These are phyloP conservation scores for Cyclargus thomasi DNA, from an alignment of 1,140 invertebrate species.

Conservation along the genomic window DNA sequence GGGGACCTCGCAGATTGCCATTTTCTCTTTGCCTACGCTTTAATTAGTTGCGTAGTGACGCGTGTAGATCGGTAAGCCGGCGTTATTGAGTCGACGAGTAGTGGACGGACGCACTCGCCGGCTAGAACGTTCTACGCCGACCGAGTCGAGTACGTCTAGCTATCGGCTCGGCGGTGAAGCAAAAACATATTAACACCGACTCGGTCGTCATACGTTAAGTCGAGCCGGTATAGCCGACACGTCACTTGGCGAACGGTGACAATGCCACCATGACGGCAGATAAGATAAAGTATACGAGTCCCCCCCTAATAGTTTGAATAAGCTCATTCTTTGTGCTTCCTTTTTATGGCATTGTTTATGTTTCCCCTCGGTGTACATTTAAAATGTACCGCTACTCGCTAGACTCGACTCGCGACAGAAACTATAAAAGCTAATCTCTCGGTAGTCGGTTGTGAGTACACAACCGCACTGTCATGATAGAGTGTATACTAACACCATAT, in stretches of 20 bases:
- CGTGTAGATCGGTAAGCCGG: slow-evolving; percentile 68
- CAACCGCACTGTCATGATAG: background rate
- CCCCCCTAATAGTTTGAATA: slow-evolving; percentile 21
- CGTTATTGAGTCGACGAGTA: slow-evolving; percentile 59
- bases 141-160: too few species aligned
- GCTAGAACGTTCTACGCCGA: background rate
- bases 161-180: too few species aligned
- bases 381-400: background rate
- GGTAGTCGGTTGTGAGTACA: background rate
- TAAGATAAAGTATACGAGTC: slow-evolving; percentile 33
- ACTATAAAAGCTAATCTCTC: background rate
- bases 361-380: background rate
- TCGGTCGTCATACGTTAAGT: background rate
- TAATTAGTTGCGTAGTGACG: slow-evolving; percentile 75
- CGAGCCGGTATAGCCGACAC: slow-evolving; percentile 5
- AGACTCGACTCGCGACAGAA: background rate
- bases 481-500: too few species aligned
- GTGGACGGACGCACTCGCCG: slow-evolving; percentile 29
- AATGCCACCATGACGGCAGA: slow-evolving; percentile 31
- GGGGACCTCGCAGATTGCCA: slow-evolving; percentile 78
- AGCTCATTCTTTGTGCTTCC: slow-evolving; percentile 9
- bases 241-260: slow-evolving; percentile 26
- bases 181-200: background rate
- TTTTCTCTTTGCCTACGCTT: slow-evolving; percentile 75
- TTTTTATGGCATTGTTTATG: slow-evolving; percentile 7